Evolutionary conservation across 2,888 invertebrate genomes (phyloP).

Genomic region (Eubasilissa splendida): DNA sequence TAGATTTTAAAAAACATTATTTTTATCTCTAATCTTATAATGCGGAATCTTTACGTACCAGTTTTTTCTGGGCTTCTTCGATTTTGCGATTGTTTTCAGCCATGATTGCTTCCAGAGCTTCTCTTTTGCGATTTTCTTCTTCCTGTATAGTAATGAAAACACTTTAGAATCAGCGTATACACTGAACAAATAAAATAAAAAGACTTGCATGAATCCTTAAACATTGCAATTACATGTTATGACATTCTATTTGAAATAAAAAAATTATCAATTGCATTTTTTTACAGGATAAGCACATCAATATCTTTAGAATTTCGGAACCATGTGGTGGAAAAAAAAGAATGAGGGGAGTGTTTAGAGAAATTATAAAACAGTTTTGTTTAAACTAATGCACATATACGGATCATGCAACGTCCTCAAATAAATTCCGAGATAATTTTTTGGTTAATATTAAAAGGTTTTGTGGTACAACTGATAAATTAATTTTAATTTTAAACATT

Average conservation of each 20-base stretch:
- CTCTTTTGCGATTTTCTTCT: conserved; percentile 96
- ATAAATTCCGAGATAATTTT: conserved; percentile 11
- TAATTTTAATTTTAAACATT: background rate
- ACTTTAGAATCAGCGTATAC: conserved; percentile 30
- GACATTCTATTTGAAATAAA: background rate
- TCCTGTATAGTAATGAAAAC: conserved; percentile 85
- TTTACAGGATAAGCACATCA: background rate
- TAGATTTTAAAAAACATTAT: too few relatives aligned
- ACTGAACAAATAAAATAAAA: conserved; percentile 29
- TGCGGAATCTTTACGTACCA: conserved; percentile 76
- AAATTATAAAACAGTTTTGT: background rate
- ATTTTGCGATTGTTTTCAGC: conserved; percentile 98
- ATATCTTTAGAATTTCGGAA: background rate
- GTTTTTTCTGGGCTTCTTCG: conserved; percentile 96
- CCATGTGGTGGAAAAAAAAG: background rate
- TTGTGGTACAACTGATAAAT: conserved; percentile 4
- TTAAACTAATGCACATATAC: conserved; percentile 20
- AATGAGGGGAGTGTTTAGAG: conserved; percentile 4
- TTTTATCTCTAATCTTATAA: too few relatives aligned
- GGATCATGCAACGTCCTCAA: conserved; percentile 12
- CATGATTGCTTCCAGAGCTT: conserved; percentile 96
- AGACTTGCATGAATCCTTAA: conserved; percentile 14
- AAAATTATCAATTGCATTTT: conserved; percentile 1
- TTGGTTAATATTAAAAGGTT: background rate
- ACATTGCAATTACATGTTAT: background rate